Evolutionary conservation across 2,797 vertebrate genomes (phyloP), one percentile per base, ranked within the genome.

Genomic region (Aulostomus chinensis): DNA sequence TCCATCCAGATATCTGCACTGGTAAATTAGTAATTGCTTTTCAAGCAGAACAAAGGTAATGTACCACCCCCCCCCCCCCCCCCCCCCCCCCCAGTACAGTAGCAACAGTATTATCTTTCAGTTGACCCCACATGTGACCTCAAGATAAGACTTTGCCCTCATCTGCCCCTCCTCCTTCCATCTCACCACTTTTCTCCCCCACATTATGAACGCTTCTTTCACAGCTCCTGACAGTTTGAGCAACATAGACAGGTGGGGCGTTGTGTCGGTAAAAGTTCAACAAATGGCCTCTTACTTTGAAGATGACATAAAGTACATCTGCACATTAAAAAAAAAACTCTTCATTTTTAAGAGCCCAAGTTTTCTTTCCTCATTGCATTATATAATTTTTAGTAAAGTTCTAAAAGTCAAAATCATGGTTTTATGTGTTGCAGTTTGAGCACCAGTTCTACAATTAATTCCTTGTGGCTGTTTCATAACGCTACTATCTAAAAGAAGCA

Each of bases 41-140:
- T 58, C 52, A 13, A 22, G 25, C 7, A 15, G 18, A 36, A 20
- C n/a, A 42, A 12, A 38, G 47, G 29, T 53, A 41, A 37, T 38
- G 53, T 32, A 58, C 24, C 6, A 58, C 20, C 46, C 28, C 6
- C 6, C 2, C 24, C 4, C 24, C 6, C 24, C 9, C 24, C 24
- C 2, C 24, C 4, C 24, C 6, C 24, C 9, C 24, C 24, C 28
- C 11, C n/a, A 13, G 22, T 14, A 35, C 25, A 7, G 39, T 54
- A 69, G 70, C 66, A 64, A 26, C 40, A 34, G 51, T 67, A 45
- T 78, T 49, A 33, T 36, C 63, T 80, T 73, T 78, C 63, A 36
- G 46, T 58, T 61, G 20, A 75, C 70, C 65, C 49, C 30, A 18
- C 12, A 5, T 13, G 29, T 64, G 67, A 81, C 68, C 75, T 58